A percentile compares a stretch with the other conserved stretches of the same genome.
Evolutionary conservation across 1,140 invertebrate species (phyloP).

Genomic region (Amyelois transitella): DNA sequence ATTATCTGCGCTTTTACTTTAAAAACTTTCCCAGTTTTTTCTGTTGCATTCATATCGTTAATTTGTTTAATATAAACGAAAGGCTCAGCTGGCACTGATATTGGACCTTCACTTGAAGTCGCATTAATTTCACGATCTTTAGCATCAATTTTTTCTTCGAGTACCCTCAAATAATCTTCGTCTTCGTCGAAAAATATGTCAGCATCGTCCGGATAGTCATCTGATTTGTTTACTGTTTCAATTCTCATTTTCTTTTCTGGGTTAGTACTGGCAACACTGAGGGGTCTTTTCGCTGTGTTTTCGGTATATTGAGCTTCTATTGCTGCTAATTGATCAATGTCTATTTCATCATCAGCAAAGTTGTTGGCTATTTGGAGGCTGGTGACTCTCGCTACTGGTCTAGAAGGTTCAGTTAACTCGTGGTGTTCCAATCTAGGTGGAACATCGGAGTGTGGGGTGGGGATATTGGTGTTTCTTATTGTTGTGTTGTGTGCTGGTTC

Average conservation of each 20-base stretch:
- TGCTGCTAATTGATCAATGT: slow-evolving; percentile 42
- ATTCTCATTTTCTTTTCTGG: slow-evolving; percentile 50
- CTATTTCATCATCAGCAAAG: slow-evolving; percentile 46
- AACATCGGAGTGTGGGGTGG: slow-evolving; percentile 22
- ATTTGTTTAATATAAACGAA: slow-evolving; percentile 67
- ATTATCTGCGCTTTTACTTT: slow-evolving; percentile 58
- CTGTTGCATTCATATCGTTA: slow-evolving; percentile 34
- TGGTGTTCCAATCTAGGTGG: slow-evolving; percentile 12
- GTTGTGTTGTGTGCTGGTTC: slow-evolving; percentile 23
- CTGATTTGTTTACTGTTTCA: slow-evolving; percentile 12
- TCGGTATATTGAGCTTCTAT: slow-evolving; percentile 39
- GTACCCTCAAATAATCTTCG: slow-evolving; percentile 45
- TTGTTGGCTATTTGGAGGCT: slow-evolving; percentile 26
- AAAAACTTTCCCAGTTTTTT: slow-evolving; percentile 43
- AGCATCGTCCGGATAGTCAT: slow-evolving; percentile 39
- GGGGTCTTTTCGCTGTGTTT: slow-evolving; percentile 30
- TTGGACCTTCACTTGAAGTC: slow-evolving; percentile 16
- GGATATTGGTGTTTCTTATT: slow-evolving; percentile 23
- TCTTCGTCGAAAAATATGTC: slow-evolving; percentile 44
- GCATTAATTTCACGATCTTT: slow-evolving; percentile 11
- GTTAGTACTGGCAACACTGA: slow-evolving; percentile 13
- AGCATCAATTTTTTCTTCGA: slow-evolving; percentile 43
- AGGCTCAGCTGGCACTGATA: slow-evolving; percentile 36
- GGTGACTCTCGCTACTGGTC: slow-evolving; percentile 27
- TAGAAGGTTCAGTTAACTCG: slow-evolving; percentile 6